Evolutionary conservation across 2,888 invertebrate genomes (phyloP), one percentile per base, ranked within the genome.

Genomic region (Drosophila aldrichi): DNA sequence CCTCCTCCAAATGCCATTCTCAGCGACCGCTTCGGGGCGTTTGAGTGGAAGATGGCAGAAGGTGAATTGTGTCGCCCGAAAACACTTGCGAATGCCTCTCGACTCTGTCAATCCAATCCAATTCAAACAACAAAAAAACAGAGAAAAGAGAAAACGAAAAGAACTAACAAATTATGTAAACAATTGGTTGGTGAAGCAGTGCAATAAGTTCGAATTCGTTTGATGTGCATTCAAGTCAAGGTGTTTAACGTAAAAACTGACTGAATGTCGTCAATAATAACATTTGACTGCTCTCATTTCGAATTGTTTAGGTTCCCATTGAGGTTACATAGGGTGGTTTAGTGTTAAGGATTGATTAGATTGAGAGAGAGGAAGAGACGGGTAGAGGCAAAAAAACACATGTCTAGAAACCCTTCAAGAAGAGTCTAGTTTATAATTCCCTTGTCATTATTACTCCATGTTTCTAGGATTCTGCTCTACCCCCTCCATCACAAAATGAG

Each of bases 81-180:
- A 83, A 79, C 86, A 81, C 83, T 83, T 83, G 84, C 84, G 44
- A 80, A 70, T 76, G 70, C 54, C 84, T 75, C 82, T 84, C 69
- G 46, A 87, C 64, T 75, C 82, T 87, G 84, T 84, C 87, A 84
- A 87, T 84, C 84, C 87, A 87, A 87, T 78, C 84, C 72, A 60
- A 72, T 57, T 44, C 29, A 58, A 9, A 4, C 59, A 70, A 46
- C 55, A 29, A 22, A 51, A 9, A 12, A 32, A 57, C 5, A 20
- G 40, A 10, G 9, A 32, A 32, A 10, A 32, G 32, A 32, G 32
- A 38, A 58, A 65, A 51, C 36, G 52, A 70, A 60, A 61, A 64
- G 48, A 70, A 55, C 55, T 18, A 59, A 63, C 57, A 67, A 64
- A 66, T 60, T 71, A 67, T 63, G 78, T 67, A 83, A 74, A 84